These are phyloP conservation scores for Elaphurus davidianus DNA, from an alignment of 2,113 vertebrate genomes.

Conservation along the genomic window DNA sequence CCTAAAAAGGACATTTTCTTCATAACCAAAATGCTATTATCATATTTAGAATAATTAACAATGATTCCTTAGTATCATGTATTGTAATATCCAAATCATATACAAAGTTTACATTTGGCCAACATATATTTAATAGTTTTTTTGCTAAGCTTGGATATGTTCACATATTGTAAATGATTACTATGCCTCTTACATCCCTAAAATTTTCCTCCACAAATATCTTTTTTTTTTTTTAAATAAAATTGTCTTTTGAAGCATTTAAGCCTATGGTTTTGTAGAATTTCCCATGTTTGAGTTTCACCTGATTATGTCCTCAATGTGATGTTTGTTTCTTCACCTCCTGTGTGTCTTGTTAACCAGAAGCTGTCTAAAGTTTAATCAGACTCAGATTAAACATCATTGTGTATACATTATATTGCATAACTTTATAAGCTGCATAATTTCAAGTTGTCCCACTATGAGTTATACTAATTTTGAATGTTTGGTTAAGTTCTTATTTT, in stretches of 20 bases:
- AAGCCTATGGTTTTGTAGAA: neutral
- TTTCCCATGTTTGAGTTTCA: neutral
- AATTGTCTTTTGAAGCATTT: neutral
- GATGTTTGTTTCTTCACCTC: neutral
- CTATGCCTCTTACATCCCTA: neutral
- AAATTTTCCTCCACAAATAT: neutral
- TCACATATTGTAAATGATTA: neutral
- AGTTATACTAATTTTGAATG: neutral
- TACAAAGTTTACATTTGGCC: neutral
- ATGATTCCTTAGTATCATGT: neutral
- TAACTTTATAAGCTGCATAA: neutral
- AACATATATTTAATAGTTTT: neutral
- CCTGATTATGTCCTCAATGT: neutral
- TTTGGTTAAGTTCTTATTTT: neutral
- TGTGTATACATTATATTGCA: neutral
- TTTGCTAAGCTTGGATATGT: neutral
- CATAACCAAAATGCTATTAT: neutral
- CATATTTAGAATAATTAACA: neutral
- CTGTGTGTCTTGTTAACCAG: neutral
- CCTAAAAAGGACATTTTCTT: neutral
- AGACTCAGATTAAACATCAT: neutral
- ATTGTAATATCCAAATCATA: neutral
- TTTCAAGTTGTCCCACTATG: neutral
- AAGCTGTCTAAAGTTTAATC: neutral
- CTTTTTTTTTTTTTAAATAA: neutral